Conservation (phyloP, 2,888 invertebrate species). For the Flexamia atlantica region DNA sequence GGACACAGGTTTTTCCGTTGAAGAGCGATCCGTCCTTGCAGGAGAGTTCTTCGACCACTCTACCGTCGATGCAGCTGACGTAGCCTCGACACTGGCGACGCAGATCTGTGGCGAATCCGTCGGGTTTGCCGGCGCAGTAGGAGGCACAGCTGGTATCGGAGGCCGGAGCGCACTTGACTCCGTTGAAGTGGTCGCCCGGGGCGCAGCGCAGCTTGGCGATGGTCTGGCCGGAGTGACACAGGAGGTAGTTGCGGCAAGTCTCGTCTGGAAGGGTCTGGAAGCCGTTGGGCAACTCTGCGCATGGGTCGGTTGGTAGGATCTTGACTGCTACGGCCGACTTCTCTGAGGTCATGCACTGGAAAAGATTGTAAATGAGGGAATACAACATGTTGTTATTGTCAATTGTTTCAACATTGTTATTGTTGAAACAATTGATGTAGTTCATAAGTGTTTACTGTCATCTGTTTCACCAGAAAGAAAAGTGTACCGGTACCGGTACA, state of each 20-base stretch:
- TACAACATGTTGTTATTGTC: too few species aligned
- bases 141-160: constrained; percentile 73
- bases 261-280: constrained; percentile 70
- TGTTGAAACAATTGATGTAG: too few species aligned
- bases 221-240: constrained; percentile 72
- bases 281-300: constrained; percentile 72
- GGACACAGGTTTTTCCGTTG: constrained; percentile 73
- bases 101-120: constrained; percentile 76
- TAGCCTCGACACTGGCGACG: constrained; percentile 77
- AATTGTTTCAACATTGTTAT: too few species aligned
- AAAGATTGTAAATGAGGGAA: too few species aligned
- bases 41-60: constrained; percentile 74
- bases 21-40: constrained; percentile 72
- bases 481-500: too few species aligned
- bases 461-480: too few species aligned
- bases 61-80: constrained; percentile 76
- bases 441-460: too few species aligned
- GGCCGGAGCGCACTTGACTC: constrained; percentile 70
- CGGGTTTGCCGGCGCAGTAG: constrained; percentile 73
- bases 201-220: constrained; percentile 72
- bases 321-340: constrained; percentile 50
- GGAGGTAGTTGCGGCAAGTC: constrained; percentile 72
- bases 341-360: constrained; percentile 28
- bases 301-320: constrained; percentile 68
- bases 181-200: constrained; percentile 71